Percentiles rank a stretch among this genome's conserved stretches.
These are phyloP conservation scores for Lymantria dispar DNA, from an alignment of 2,888 invertebrate species.

Conservation along the genomic window DNA sequence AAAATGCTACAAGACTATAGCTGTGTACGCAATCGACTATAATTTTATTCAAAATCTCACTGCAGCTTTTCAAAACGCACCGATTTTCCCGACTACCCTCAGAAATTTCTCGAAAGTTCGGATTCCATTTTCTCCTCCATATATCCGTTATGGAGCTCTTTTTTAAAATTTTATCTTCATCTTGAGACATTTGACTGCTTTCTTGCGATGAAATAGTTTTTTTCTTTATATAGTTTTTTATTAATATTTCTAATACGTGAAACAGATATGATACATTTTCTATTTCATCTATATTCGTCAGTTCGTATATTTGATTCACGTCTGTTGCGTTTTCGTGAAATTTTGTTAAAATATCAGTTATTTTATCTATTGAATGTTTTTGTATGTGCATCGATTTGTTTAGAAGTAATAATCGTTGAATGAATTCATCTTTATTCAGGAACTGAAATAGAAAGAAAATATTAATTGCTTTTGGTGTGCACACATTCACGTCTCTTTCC, in stretches of 20 bases:
- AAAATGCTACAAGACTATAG: slow-evolving; percentile 61
- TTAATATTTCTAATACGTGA: slow-evolving; percentile 51
- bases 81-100: slow-evolving; percentile 39
- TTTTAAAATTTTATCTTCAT: slow-evolving; percentile 40
- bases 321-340: slow-evolving; percentile 35
- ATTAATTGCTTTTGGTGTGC: too few species aligned
- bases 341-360: slow-evolving; percentile 43
- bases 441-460: slow-evolving; percentile 44
- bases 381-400: slow-evolving; percentile 61
- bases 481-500: too few species aligned
- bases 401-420: slow-evolving; percentile 52
- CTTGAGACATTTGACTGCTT: slow-evolving; percentile 39
- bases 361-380: slow-evolving; percentile 57
- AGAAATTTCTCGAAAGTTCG: slow-evolving; percentile 32
- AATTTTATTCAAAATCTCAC: slow-evolving; percentile 58
- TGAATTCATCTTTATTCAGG: slow-evolving; percentile 52
- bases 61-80: slow-evolving; percentile 46
- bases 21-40: slow-evolving; percentile 57
- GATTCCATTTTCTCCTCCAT: slow-evolving; percentile 69
- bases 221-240: slow-evolving; percentile 43
- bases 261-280: slow-evolving; percentile 63
- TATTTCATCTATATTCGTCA: slow-evolving; percentile 36
- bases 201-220: slow-evolving; percentile 28
- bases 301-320: slow-evolving; percentile 42
- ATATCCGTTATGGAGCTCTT: slow-evolving; percentile 57